Conservation (phyloP, 1,140 invertebrate genomes). For the Drosophila repleta region DNA sequence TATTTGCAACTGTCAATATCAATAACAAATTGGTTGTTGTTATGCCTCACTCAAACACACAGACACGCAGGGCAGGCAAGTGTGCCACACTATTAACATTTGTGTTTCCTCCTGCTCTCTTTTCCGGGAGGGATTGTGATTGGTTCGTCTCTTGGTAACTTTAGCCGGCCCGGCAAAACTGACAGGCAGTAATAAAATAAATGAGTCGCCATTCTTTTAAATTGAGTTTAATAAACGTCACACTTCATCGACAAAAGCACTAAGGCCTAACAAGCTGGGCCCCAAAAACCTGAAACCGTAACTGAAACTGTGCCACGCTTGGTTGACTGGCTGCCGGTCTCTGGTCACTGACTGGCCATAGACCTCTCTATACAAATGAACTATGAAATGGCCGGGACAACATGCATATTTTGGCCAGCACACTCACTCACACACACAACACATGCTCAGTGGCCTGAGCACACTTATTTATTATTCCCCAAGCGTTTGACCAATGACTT, state of each 20-base stretch:
- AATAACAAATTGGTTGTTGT: slow-evolving; percentile 81
- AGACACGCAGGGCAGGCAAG: slow-evolving; percentile 47
- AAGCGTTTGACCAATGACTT: slow-evolving; percentile 78
- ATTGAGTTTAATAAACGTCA: slow-evolving; percentile 83
- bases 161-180: slow-evolving; percentile 60
- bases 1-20: slow-evolving; percentile 83
- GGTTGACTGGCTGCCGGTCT: slow-evolving; percentile 36
- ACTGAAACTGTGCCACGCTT: slow-evolving; percentile 61
- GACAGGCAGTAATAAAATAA: slow-evolving; percentile 79
- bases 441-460: slow-evolving; percentile 16
- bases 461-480: slow-evolving; percentile 80
- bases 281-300: slow-evolving; percentile 39
- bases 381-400: slow-evolving; percentile 75
- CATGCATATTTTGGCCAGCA: slow-evolving; percentile 63
- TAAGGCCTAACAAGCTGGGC: slow-evolving; percentile 44
- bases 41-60: slow-evolving; percentile 64
- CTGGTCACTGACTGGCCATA: slow-evolving; percentile 5
- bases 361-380: slow-evolving; percentile 66
- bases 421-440: slow-evolving; percentile 35
- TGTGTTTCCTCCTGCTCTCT: slow-evolving; percentile 30
- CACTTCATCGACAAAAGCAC: slow-evolving; percentile 79
- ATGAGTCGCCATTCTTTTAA: slow-evolving; percentile 82
- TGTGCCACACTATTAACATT: slow-evolving; percentile 74
- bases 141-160: slow-evolving; percentile 59
- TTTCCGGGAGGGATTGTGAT: slow-evolving; percentile 25